These are phyloP conservation scores for Zonitis immaculata DNA, from an alignment of 2,888 invertebrate species.

Conservation along the genomic window DNA sequence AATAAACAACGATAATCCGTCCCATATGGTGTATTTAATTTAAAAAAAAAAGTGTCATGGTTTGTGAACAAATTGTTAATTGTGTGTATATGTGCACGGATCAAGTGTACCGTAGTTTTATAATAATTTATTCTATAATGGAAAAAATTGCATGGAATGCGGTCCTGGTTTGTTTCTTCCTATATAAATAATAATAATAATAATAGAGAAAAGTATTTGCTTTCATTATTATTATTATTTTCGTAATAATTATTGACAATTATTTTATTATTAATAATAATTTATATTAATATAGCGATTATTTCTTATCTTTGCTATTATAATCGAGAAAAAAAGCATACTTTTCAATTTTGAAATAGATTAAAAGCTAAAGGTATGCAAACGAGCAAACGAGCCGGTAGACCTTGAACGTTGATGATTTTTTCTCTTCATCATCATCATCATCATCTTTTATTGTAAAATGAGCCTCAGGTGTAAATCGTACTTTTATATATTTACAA, in stretches of 20 bases:
- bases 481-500: too few species aligned
- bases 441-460: not conserved
- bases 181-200: too few species aligned
- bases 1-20: constrained; percentile 16
- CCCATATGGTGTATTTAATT: constrained; percentile 38
- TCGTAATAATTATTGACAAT: not conserved
- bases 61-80: constrained; percentile 23
- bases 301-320: too few species aligned
- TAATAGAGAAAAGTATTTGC: too few species aligned
- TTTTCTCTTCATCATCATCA: not conserved
- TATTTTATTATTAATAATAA: too few species aligned
- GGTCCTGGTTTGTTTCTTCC: constrained; percentile 17
- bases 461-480: not conserved
- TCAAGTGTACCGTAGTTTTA: constrained; percentile 20
- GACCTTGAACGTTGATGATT: constrained; percentile 15
- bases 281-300: constrained; percentile 1
- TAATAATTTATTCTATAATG: constrained; percentile 24
- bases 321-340: too few species aligned
- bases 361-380: constrained; percentile 6
- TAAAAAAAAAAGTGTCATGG: constrained; percentile 33
- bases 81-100: constrained; percentile 21
- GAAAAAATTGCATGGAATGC: constrained; percentile 24
- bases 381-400: constrained; percentile 17
- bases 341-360: not conserved
- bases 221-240: not conserved